Evolutionary conservation across 2,797 vertebrate species (phyloP).

Genomic region (Acanthopagrus latus): DNA sequence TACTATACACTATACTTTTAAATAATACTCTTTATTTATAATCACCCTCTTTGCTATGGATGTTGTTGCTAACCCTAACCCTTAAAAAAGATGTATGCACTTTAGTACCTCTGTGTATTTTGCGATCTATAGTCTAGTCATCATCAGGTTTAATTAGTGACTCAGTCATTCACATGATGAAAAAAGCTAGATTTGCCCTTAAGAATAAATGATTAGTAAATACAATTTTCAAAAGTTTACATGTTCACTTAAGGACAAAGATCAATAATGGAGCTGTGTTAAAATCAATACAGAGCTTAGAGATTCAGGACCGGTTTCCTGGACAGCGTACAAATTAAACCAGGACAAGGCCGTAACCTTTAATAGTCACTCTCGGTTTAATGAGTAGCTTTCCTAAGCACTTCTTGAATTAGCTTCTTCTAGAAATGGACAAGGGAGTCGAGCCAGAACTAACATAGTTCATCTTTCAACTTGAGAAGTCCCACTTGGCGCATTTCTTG

Average conservation of each 20-base stretch:
- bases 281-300: conserved; percentile 28
- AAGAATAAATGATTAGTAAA: neutral
- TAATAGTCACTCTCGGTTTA: conserved; percentile 25
- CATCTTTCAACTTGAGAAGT: neutral
- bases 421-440: neutral
- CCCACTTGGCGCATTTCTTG: neutral
- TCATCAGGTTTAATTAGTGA: neutral
- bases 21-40: no score
- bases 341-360: conserved; percentile 19
- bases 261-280: conserved; percentile 38
- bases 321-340: conserved; percentile 27
- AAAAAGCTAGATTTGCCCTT: neutral
- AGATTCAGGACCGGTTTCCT: conserved; percentile 22
- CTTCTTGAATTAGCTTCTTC: conserved; percentile 8
- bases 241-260: conserved; percentile 9
- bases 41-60: no score
- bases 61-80: no score
- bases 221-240: conserved; percentile 14
- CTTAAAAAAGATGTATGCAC: neutral
- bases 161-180: conserved; percentile 8
- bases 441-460: neutral
- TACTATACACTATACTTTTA: no score
- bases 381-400: conserved; percentile 25
- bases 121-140: neutral
- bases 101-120: neutral